phyloP scores from a whole-genome alignment of 2,113 vertebrate species.

The Bubo bubo region DNA sequence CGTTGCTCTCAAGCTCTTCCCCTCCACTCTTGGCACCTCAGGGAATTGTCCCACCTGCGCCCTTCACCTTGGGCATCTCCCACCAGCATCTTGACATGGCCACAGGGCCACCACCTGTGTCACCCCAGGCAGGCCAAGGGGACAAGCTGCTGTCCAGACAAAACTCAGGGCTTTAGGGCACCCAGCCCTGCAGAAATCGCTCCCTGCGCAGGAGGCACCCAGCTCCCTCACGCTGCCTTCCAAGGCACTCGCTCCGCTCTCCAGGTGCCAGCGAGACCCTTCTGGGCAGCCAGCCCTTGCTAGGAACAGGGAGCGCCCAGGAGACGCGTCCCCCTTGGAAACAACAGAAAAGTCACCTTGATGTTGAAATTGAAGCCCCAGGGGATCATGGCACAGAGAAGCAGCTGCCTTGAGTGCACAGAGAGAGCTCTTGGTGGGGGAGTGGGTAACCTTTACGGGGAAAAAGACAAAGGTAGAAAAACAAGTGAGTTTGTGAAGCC shows the following conservation, averaged over 20 bases:
- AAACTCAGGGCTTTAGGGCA: neutral
- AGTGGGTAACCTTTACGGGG: neutral
- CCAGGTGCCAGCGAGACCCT: neutral
- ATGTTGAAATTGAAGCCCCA: neutral
- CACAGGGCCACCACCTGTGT: neutral
- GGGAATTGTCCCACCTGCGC: too few relatives aligned
- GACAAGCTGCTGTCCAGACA: neutral
- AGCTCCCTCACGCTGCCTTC: neutral
- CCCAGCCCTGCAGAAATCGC: neutral
- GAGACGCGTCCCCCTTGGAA: too few relatives aligned
- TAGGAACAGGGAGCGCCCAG: neutral
- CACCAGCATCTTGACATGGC: neutral
- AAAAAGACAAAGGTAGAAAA: neutral
- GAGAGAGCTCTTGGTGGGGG: neutral
- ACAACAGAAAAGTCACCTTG: neutral
- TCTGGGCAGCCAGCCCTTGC: neutral
- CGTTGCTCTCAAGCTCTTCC: too few relatives aligned
- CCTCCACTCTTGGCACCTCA: too few relatives aligned
- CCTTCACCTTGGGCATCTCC: too few relatives aligned
- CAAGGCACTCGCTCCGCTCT: neutral
- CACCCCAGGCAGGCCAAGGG: neutral
- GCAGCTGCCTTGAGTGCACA: neutral
- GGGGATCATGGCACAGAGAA: rapidly evolving
- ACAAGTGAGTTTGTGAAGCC: neutral
- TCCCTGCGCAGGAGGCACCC: too few relatives aligned